Evolutionary conservation across 2,888 invertebrate genomes (phyloP).

Genomic region (Ariolimax columbianus): DNA sequence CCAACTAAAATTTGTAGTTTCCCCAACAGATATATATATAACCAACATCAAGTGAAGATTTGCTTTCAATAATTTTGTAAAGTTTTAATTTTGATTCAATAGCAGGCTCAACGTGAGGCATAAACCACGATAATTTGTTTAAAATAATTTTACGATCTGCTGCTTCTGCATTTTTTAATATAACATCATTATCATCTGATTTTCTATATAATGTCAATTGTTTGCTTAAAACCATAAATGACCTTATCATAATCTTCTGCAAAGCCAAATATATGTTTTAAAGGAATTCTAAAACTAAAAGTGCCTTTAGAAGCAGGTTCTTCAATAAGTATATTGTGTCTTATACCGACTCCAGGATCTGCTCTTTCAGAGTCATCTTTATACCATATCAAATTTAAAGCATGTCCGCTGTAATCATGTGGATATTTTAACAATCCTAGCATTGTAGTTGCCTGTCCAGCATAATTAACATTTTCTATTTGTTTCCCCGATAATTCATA

Average conservation of each 20-base stretch:
- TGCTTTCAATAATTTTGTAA: slow-evolving; percentile 1
- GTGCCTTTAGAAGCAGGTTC: neutral
- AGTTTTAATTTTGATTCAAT: neutral
- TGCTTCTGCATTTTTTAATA: neutral
- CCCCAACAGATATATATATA: neutral
- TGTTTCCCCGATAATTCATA: slow-evolving; percentile 17
- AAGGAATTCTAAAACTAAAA: slow-evolving; percentile 17
- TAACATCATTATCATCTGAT: slow-evolving; percentile 11
- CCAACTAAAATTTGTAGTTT: slow-evolving; percentile 6
- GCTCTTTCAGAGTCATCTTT: neutral
- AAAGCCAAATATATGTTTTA: slow-evolving; percentile 34
- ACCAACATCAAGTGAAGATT: neutral
- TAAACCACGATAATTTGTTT: slow-evolving; percentile 3
- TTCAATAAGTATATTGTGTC: neutral
- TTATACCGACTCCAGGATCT: neutral
- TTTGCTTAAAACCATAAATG: slow-evolving; percentile 19
- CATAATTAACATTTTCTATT: slow-evolving; percentile 23
- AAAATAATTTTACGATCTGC: neutral
- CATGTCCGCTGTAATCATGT: neutral
- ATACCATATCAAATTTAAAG: too few relatives aligned
- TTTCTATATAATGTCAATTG: neutral
- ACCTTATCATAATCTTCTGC: slow-evolving; percentile 30
- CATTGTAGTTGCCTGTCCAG: slow-evolving; percentile 26
- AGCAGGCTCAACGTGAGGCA: neutral
- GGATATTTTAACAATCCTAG: slow-evolving; percentile 7